phyloP scores from a whole-genome alignment of 92 coral and sea anemone genomes.

The Paramuricea clavata region DNA sequence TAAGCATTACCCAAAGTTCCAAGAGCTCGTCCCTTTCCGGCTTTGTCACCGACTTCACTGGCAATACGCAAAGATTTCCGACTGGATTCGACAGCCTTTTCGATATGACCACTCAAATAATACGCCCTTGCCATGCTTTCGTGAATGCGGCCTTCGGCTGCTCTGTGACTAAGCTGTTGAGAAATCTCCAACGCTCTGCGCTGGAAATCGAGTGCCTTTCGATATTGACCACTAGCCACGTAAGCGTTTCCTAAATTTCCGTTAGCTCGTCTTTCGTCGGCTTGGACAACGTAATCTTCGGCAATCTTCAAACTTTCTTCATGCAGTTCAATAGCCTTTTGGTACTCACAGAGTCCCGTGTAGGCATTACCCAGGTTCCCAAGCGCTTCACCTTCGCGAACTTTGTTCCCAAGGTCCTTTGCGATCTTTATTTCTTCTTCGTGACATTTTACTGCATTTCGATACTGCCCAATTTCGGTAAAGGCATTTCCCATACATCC shows the following conservation, averaged over 20 bases:
- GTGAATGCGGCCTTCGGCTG: slow-evolving; percentile 3
- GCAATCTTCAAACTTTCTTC: slow-evolving; percentile 14
- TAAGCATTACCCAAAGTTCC: neutral
- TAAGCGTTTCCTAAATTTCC: slow-evolving; percentile 42
- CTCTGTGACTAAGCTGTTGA: neutral
- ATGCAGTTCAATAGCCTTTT: slow-evolving; percentile 6
- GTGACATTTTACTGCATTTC: slow-evolving; percentile 36
- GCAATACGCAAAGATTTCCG: neutral
- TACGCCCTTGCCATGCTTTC: neutral
- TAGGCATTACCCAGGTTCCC: slow-evolving; percentile 43
- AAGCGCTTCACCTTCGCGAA: slow-evolving; percentile 15
- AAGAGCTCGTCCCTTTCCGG: neutral
- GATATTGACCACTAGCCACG: slow-evolving; percentile 15
- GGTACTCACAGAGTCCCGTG: slow-evolving; percentile 38
- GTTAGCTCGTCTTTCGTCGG: slow-evolving; percentile 9
- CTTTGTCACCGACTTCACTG: neutral
- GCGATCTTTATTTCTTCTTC: slow-evolving; percentile 23
- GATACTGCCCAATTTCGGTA: slow-evolving; percentile 24
- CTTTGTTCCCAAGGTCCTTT: slow-evolving; percentile 23
- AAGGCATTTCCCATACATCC: slow-evolving; percentile 37
- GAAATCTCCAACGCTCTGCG: neutral
- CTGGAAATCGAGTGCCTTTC: slow-evolving; percentile 29
- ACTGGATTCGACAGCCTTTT: neutral
- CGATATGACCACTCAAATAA: neutral
- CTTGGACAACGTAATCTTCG: slow-evolving; percentile 26